Evolutionary conservation across 2,888 invertebrate genomes (phyloP), one percentile per base, ranked within the genome.

Genomic region (Isoperla grammatica): DNA sequence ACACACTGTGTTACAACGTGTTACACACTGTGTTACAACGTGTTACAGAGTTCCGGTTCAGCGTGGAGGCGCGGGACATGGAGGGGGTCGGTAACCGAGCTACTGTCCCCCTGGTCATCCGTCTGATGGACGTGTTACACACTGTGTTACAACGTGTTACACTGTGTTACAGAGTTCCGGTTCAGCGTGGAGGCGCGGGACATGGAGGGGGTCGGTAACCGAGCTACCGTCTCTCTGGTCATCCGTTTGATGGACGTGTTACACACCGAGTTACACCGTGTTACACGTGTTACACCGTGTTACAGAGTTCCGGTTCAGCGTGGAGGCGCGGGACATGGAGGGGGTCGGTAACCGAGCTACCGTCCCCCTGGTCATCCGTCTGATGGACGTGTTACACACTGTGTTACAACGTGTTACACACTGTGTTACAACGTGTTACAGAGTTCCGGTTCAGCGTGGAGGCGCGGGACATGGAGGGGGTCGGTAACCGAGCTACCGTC

Each of bases 301-400:
- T 29, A 6, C 48, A 57, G 86, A 85, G 67, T 83, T 90, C 73
- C 82, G 85, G 72, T 81, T 94, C 67, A 84, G 84, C 71, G 87
- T 95, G 63, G 89, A 90, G 78, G 95, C 95, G 63, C 83, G 88
- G 65, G 95, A 96, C 75, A 88, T 88, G 71, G 86, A 90, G 68
- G 91, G 92, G 57, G 78, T 81, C 68, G 93, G 92, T 60, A 85
- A 87, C 71, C 81, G 82, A 67, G 85, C 66, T 6, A 45, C 48
- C 2, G 82, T 87, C 68, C 83, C 84, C 68, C 79, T 91, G 67
- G 81, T 85, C 67, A 82, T 92, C 69, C 85, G 85, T 75, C 76
- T 95, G 66, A 76, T 88, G 69, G 84, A 84, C 65, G 84, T 88
- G n/a, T n/a, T n/a, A n/a, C 45, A n/a, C 37, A 39, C 40, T 6